Evolutionary conservation across 2,888 invertebrate genomes (phyloP), one percentile per base, ranked within the genome.

Genomic region (Meteorus cinctellus): DNA sequence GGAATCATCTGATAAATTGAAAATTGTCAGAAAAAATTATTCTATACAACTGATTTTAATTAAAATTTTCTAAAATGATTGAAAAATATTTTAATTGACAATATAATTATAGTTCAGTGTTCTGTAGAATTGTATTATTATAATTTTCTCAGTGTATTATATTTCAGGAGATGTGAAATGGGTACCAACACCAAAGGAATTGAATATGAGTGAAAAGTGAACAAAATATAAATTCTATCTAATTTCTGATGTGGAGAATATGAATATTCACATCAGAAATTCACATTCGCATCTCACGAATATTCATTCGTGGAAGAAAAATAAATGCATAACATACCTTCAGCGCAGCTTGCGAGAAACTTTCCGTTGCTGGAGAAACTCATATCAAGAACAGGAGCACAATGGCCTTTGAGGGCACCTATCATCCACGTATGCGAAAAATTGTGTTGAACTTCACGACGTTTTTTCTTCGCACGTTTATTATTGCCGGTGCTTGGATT

Each of bases 291-390:
- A 24, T 24, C 24, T 1, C 24, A 24, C 24, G 24, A 24, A 24
- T 24, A 24, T 24, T 24, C 12, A 27, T 60, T 24, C 10, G 27
- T 10, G 36, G 65, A 29, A 51, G 24, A 72, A 60, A 72, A 34
- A 45, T 65, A 67, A 66, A 67, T 74, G 67, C 0, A 29, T 0
- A 2, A 81, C 79, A 91, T 92, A 97, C 97, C 97, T 91, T 95
- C 95, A 84, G 95, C 94, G 86, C 95, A 94, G 77, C 96, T 94
- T 78, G 95, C 95, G 87, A 97, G 91, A 87, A 94, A 96, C 91
- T 96, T 97, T 81, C 95, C 96, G 90, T 96, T 96, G 77, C 94
- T 92, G 82, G 96, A 96, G 89, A 96, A 95, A 86, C 95, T 95
- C 89, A 96, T 92, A 84, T 95, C 94, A 27, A 94, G 90, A 65